phyloP scores from a whole-genome alignment of 2,113 vertebrate genomes.

The Melanocharis versteri region DNA sequence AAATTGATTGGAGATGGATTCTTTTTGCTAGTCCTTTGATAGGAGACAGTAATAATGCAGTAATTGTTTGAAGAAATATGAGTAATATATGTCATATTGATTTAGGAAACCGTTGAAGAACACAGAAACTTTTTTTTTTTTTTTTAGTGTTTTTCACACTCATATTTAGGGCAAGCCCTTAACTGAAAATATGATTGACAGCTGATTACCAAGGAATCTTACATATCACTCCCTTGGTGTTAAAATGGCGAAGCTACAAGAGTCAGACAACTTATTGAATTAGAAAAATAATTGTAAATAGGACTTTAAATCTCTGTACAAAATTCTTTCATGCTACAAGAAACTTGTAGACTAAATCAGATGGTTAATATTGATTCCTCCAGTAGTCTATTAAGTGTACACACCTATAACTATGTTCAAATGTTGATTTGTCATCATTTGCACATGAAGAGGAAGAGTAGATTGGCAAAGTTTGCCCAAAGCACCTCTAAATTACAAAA shows the following conservation, averaged over 20 bases:
- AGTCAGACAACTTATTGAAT: background rate
- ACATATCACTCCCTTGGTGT: background rate
- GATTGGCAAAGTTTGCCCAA: background rate
- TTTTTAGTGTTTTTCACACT: background rate
- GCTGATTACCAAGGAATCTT: background rate
- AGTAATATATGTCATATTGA: constrained; percentile 11
- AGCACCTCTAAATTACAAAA: background rate
- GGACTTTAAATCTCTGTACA: background rate
- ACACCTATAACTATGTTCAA: background rate
- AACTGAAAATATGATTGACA: constrained; percentile 7
- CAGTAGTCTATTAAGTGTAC: background rate
- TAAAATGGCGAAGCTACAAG: background rate
- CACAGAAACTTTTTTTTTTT: background rate
- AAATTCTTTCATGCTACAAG: background rate
- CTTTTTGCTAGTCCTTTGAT: constrained; percentile 49
- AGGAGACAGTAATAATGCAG: constrained; percentile 43
- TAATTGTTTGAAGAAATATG: constrained; percentile 49
- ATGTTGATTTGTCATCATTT: background rate
- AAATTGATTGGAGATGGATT: constrained; percentile 48
- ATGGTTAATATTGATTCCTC: background rate
- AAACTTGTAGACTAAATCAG: background rate
- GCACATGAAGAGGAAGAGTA: background rate
- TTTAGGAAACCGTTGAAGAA: constrained; percentile 25
- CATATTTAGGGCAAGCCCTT: background rate
- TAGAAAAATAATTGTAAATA: background rate